phyloP scores from a whole-genome alignment of 2,113 vertebrate genomes.

The Cygnus atratus region DNA sequence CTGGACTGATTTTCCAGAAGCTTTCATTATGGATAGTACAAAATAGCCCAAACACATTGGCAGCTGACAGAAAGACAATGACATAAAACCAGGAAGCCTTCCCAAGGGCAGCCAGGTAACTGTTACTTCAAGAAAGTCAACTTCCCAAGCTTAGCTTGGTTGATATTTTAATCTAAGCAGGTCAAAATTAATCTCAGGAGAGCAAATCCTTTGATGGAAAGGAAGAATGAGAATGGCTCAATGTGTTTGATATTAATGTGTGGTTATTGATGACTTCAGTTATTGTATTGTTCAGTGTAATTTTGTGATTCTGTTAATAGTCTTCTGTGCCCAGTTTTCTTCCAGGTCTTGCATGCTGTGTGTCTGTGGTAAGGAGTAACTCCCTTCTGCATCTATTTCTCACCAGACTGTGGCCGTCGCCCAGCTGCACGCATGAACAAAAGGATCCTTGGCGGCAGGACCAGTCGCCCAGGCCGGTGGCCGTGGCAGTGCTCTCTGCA shows the following conservation, averaged over 20 bases:
- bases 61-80: background rate
- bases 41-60: background rate
- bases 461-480: constrained; percentile 91
- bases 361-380: background rate
- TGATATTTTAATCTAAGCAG: background rate
- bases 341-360: background rate
- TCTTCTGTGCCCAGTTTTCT: background rate
- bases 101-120: background rate
- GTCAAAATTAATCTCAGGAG: background rate
- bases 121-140: background rate
- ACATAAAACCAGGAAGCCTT: background rate
- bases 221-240: background rate
- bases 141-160: background rate
- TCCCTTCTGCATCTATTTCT: background rate
- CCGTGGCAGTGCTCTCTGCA: constrained; percentile 98
- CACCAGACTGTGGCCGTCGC: constrained; percentile 84
- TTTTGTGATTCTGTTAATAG: rapidly evolving
- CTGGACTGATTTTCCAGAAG: background rate
- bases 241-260: rapidly evolving
- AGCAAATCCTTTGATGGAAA: background rate
- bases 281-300: rapidly evolving
- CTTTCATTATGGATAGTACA: background rate
- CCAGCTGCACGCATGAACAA: constrained; percentile 87
- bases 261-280: background rate
- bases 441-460: constrained; percentile 92